These are phyloP conservation scores for Cyanoramphus novaezelandiae DNA, from an alignment of 2,113 vertebrate genomes.

Conservation along the genomic window DNA sequence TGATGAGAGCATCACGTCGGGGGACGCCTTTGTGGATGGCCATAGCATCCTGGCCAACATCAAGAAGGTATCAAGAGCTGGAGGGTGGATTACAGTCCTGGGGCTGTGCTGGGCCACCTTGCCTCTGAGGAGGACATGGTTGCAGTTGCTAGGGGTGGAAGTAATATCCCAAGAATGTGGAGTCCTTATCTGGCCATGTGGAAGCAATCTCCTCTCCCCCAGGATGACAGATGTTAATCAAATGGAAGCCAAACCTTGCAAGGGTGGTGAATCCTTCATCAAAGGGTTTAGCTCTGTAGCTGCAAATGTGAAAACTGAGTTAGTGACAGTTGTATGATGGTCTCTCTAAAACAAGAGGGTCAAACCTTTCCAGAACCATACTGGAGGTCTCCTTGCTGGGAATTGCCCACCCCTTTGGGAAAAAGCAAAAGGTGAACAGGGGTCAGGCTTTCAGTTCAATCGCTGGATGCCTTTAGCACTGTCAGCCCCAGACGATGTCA, in stretches of 20 bases:
- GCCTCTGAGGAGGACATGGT: not conserved
- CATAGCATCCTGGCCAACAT: conserved; percentile 91
- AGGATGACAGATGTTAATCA: not conserved
- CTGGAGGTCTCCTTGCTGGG: not conserved
- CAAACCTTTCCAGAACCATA: not conserved
- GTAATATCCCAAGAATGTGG: fast-evolving
- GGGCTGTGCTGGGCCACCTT: not conserved
- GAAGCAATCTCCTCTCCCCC: not conserved
- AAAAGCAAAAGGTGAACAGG: not conserved
- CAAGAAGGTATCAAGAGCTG: conserved; percentile 78
- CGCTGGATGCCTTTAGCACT: not conserved
- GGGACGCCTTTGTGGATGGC: conserved; percentile 92
- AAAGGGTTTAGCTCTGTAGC: not conserved
- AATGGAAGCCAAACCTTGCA: not conserved
- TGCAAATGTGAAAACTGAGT: not conserved
- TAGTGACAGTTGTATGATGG: fast-evolving
- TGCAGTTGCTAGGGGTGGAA: not conserved
- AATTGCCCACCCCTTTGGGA: not conserved
- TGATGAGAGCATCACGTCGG: conserved; percentile 87
- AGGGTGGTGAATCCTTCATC: not conserved
- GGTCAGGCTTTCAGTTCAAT: not conserved
- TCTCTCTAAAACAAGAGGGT: not conserved
- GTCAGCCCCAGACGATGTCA: not conserved
- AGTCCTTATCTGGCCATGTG: not conserved
- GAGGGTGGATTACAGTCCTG: not conserved